These are phyloP conservation scores for Eulemur rubriventer DNA, from an alignment of 2,797 vertebrate species.

Conservation along the genomic window DNA sequence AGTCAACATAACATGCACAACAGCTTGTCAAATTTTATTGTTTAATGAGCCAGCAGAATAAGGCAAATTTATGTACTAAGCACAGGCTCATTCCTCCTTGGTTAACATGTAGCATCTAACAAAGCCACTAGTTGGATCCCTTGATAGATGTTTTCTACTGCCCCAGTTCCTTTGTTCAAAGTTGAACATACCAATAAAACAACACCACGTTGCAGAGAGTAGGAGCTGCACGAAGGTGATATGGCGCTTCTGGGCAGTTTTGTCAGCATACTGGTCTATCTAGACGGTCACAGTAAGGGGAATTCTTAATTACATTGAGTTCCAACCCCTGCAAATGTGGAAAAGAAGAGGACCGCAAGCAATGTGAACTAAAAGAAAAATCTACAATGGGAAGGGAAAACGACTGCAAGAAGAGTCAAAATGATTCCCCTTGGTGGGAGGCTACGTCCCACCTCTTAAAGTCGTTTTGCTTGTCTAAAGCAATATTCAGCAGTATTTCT, in stretches of 20 bases:
- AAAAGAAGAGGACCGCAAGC: background rate
- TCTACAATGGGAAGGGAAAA: background rate
- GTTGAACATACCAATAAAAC: background rate
- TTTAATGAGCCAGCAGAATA: conserved; percentile 19
- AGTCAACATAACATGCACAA: background rate
- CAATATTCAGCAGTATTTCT: background rate
- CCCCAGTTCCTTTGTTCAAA: background rate
- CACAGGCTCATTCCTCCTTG: background rate
- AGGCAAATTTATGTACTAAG: conserved; percentile 28
- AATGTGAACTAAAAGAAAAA: background rate
- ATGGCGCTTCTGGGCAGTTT: background rate
- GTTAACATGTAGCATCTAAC: background rate
- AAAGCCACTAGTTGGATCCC: background rate
- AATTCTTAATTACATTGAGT: background rate
- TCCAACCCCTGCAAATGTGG: background rate
- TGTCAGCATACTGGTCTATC: background rate
- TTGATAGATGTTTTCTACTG: background rate
- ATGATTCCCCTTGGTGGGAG: background rate
- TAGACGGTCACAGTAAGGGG: background rate
- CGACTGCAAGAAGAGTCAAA: background rate
- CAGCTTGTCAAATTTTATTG: conserved; percentile 38
- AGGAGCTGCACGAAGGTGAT: background rate
- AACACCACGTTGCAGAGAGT: background rate
- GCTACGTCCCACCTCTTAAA: background rate
- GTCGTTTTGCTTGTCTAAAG: background rate